A percentile compares a stretch with the other conserved stretches of the same genome.
Evolutionary conservation across 30 jellyfish, hydroid and myxozoan genomes (phyloP).

Genomic region (Turritopsis rubra): DNA sequence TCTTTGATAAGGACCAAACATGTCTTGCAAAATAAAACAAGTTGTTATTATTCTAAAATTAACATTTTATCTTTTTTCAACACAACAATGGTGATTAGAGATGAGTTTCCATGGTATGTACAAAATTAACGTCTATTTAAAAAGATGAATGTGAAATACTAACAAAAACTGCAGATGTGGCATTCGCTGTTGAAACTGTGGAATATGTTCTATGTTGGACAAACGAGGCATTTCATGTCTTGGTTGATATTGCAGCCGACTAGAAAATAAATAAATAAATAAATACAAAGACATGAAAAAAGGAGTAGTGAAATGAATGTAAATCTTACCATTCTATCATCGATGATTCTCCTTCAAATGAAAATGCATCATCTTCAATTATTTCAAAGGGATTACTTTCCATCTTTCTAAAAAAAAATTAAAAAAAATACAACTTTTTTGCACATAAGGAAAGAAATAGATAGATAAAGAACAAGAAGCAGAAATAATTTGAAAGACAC

Average conservation of each 20-base stretch:
- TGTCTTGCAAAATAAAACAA: too few relatives aligned
- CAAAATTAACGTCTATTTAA: too few relatives aligned
- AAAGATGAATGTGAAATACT: too few relatives aligned
- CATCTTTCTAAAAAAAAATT: background rate
- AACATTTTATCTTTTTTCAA: too few relatives aligned
- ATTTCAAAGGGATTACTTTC: background rate
- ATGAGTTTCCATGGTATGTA: too few relatives aligned
- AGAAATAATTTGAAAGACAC: too few relatives aligned
- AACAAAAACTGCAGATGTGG: conserved; percentile 7
- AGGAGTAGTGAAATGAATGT: background rate
- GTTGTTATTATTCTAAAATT: too few relatives aligned
- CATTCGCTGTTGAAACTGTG: conserved; percentile 17
- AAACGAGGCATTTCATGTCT: background rate
- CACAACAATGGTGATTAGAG: too few relatives aligned
- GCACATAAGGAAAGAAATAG: too few relatives aligned
- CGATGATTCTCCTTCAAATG: background rate
- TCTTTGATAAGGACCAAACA: too few relatives aligned
- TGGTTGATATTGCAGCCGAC: background rate
- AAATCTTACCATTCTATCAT: background rate
- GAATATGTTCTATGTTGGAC: conserved; percentile 17
- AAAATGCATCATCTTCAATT: background rate
- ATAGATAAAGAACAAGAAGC: too few relatives aligned
- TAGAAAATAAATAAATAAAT: background rate
- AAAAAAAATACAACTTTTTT: too few relatives aligned
- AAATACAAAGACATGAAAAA: background rate